Evolutionary conservation across 2,113 vertebrate species (phyloP).

Genomic region (Meleagris gallopavo): DNA sequence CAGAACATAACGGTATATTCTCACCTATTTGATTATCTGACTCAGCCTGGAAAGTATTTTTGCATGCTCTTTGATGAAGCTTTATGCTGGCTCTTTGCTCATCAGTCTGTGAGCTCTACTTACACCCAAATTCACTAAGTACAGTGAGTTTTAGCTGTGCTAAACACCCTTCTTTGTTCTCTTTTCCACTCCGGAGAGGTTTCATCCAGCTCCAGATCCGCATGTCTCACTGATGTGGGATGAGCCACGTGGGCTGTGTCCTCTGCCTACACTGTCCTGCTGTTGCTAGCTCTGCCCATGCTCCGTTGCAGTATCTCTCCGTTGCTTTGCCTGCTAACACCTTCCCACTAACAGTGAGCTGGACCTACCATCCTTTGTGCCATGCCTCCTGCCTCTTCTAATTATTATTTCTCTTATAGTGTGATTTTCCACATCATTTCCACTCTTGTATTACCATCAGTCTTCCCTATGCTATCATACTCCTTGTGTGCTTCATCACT

Average conservation of each 20-base stretch:
- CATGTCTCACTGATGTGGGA: accelerated
- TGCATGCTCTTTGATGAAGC: not conserved
- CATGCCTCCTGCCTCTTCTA: not conserved
- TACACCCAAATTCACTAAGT: not conserved
- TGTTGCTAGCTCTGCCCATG: not conserved
- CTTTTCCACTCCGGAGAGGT: accelerated
- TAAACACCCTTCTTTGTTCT: not conserved
- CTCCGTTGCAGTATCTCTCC: not conserved
- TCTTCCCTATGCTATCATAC: not conserved
- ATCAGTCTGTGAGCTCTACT: not conserved
- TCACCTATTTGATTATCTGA: not conserved
- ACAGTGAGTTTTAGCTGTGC: not conserved
- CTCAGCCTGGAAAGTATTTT: not conserved
- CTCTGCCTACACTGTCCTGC: not conserved
- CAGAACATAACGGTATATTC: not conserved
- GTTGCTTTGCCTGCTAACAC: not conserved
- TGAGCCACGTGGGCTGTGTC: accelerated
- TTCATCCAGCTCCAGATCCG: not conserved
- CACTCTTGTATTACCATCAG: not conserved
- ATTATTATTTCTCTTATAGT: not conserved
- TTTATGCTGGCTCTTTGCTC: not conserved
- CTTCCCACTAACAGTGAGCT: not conserved
- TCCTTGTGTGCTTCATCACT: not conserved
- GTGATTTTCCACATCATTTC: not conserved
- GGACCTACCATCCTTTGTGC: not conserved